phyloP scores from a whole-genome alignment of 2,797 vertebrate species.

The Microcaecilia unicolor region DNA sequence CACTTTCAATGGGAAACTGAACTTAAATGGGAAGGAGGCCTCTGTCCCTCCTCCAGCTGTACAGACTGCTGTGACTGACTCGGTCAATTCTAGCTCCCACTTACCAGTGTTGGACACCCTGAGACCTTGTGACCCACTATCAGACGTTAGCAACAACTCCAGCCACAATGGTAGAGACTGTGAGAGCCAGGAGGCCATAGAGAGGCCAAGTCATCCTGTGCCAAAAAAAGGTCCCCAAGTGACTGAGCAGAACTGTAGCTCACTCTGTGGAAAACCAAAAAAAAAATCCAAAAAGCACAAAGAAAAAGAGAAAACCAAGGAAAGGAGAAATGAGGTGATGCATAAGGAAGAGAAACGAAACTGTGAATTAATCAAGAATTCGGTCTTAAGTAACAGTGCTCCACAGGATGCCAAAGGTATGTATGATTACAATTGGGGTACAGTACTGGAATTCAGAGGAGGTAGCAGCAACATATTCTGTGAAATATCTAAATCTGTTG shows the following conservation, averaged over 20 bases:
- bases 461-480: too few species aligned
- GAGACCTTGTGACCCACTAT: constrained; percentile 72
- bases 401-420: constrained; percentile 72
- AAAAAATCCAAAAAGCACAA: constrained; percentile 95
- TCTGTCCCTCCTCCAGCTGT: not conserved
- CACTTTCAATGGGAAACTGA: constrained; percentile 75
- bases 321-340: constrained; percentile 36
- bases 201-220: constrained; percentile 58
- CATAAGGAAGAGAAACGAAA: constrained; percentile 34
- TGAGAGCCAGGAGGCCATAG: constrained; percentile 59
- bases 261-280: constrained; percentile 65
- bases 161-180: constrained; percentile 77
- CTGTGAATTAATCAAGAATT: constrained; percentile 48
- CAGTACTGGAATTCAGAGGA: too few species aligned
- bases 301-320: constrained; percentile 77
- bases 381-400: constrained; percentile 49
- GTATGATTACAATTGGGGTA: too few species aligned
- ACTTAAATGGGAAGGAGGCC: constrained; percentile 59
- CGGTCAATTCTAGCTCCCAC: constrained; percentile 46
- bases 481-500: too few species aligned
- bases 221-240: constrained; percentile 36
- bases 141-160: constrained; percentile 83
- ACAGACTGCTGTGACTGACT: constrained; percentile 14
- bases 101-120: constrained; percentile 67
- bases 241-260: constrained; percentile 33